A percentile compares a stretch with the other conserved stretches of the same genome.
Conservation (phyloP, 1,140 invertebrate species). For the Callitettix versicolor region DNA sequence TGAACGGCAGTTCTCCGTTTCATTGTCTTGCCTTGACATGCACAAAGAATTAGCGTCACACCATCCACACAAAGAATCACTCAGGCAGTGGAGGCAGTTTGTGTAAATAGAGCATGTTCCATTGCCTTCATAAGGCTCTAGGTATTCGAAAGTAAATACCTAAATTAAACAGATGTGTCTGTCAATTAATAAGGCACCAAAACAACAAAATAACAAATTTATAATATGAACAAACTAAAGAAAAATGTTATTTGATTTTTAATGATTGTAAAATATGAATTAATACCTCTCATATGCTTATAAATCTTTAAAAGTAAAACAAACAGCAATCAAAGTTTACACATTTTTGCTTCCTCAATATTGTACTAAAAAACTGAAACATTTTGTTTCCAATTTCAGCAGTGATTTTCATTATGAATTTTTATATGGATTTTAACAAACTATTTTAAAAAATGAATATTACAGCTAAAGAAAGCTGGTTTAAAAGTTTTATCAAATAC, state of each 20-base stretch:
- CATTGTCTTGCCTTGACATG: constrained; percentile 48
- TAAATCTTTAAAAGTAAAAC: constrained; percentile 2
- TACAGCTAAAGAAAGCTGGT: too few relatives aligned
- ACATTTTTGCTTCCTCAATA: neutral
- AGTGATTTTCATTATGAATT: too few relatives aligned
- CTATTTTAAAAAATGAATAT: too few relatives aligned
- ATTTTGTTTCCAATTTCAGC: too few relatives aligned
- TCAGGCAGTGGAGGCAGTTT: constrained; percentile 79
- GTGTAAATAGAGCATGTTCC: constrained; percentile 65
- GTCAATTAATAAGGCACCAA: too few relatives aligned
- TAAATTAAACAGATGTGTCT: constrained; percentile 24
- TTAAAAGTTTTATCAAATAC: too few relatives aligned
- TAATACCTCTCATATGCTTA: neutral
- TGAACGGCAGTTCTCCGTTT: constrained; percentile 28
- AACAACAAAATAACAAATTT: neutral
- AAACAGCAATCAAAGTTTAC: too few relatives aligned
- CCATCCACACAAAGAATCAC: constrained; percentile 84
- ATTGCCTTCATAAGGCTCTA: constrained; percentile 70
- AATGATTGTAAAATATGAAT: neutral
- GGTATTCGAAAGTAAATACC: constrained; percentile 76
- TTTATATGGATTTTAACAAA: too few relatives aligned
- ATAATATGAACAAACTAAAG: neutral
- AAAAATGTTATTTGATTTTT: neutral
- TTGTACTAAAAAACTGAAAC: neutral
- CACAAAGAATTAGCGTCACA: constrained; percentile 60